These are phyloP conservation scores for Oreochromis spilurus DNA, from an alignment of 2,113 vertebrate genomes.

Conservation along the genomic window DNA sequence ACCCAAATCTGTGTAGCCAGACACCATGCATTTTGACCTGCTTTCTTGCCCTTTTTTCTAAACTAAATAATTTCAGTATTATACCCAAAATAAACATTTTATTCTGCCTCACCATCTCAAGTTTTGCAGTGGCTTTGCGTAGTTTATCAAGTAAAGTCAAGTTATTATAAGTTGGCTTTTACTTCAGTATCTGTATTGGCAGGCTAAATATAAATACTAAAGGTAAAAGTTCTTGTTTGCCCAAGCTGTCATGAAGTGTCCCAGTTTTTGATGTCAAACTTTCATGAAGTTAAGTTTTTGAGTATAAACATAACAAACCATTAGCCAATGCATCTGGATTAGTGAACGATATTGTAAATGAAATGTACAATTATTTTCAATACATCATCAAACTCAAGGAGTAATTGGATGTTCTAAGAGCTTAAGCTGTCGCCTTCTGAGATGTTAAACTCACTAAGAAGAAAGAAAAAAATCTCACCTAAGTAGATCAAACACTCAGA, in stretches of 20 bases:
- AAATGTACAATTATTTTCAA: not conserved
- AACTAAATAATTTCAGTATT: not conserved
- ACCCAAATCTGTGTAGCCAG: not conserved
- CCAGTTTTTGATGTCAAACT: not conserved
- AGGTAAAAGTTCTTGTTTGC: not conserved
- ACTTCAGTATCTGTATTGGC: not conserved
- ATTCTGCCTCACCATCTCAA: not conserved
- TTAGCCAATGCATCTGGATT: not conserved
- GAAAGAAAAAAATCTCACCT: not conserved
- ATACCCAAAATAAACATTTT: not conserved
- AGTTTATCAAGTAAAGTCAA: not conserved
- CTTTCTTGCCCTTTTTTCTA: not conserved
- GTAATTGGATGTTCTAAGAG: not conserved
- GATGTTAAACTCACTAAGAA: not conserved
- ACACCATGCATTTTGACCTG: not conserved
- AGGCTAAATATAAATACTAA: not conserved
- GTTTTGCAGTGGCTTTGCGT: not conserved
- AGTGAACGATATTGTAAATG: not conserved
- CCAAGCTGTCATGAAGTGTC: not conserved
- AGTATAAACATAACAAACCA: not conserved
- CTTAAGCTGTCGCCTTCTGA: not conserved
- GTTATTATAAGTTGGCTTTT: not conserved
- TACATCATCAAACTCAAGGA: not conserved
- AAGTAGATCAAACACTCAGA: not conserved
- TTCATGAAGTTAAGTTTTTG: not conserved